phyloP scores from a whole-genome alignment of 2,888 invertebrate genomes.

The Hirtodrosophila cameraria region DNA sequence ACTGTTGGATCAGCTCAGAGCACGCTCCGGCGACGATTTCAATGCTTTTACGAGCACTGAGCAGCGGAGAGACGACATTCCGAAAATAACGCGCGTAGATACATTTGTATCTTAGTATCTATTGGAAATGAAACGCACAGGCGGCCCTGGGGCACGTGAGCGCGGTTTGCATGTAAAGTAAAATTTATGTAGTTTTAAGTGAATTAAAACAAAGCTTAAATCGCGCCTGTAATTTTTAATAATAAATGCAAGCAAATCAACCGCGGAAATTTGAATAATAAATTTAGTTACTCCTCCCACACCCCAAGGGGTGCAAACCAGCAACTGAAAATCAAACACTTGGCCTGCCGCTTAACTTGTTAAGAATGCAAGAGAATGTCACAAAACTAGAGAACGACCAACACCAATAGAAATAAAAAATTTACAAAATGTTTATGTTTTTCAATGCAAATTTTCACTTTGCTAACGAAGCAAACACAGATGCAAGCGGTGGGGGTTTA shows the following conservation, averaged over 20 bases:
- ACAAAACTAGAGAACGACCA: constrained; percentile 14
- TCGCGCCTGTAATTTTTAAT: constrained; percentile 52
- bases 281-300: constrained; percentile 46
- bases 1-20: constrained; percentile 22
- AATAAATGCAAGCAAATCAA: constrained; percentile 68
- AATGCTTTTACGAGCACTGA: constrained; percentile 17
- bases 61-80: constrained; percentile 12
- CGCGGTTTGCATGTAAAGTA: constrained; percentile 73
- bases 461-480: constrained; percentile 71
- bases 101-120: constrained; percentile 57
- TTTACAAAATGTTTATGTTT: constrained; percentile 66
- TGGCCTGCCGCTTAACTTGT: constrained; percentile 55
- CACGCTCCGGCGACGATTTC: constrained; percentile 20
- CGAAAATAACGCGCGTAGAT: constrained; percentile 32
- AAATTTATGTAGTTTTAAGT: constrained; percentile 79
- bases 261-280: constrained; percentile 72
- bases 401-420: constrained; percentile 14
- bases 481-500: neutral
- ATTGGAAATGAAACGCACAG: constrained; percentile 44
- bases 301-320: neutral
- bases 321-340: constrained; percentile 59
- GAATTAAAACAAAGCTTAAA: constrained; percentile 71
- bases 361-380: constrained; percentile 53
- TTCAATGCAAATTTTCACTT: constrained; percentile 62
- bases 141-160: constrained; percentile 67